phyloP scores from a whole-genome alignment of 2,888 invertebrate genomes.

The Eristalis intricaria region DNA sequence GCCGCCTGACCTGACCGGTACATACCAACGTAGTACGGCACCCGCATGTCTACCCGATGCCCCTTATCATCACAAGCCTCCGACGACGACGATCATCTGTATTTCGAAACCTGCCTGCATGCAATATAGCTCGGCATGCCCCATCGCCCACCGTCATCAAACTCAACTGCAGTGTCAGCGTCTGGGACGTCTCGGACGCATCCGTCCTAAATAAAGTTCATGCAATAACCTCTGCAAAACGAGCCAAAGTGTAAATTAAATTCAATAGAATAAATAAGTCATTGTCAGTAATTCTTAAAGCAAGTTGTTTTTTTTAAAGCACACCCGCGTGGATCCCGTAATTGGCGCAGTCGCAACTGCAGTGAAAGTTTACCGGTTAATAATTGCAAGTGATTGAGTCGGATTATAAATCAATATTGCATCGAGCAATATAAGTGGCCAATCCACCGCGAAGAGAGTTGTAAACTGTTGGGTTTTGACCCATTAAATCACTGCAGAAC shows the following conservation, averaged over 20 bases:
- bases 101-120: too few species aligned
- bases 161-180: too few species aligned
- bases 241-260: neutral
- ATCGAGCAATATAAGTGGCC: slow-evolving; percentile 1
- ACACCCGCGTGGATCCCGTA: neutral
- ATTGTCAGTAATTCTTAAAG: too few species aligned
- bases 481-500: neutral
- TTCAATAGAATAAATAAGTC: too few species aligned
- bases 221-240: neutral
- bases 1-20: too few species aligned
- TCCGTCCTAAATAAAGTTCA: neutral
- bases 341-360: neutral
- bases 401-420: neutral
- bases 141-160: too few species aligned
- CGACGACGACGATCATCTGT: too few species aligned
- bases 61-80: too few species aligned
- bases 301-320: too few species aligned
- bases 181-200: neutral
- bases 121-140: too few species aligned
- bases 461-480: neutral
- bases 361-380: neutral
- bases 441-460: neutral
- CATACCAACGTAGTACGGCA: too few species aligned
- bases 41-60: too few species aligned
- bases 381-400: neutral